Evolutionary conservation across 2,797 vertebrate genomes (phyloP).

Genomic region (Notamacropus eugenii): DNA sequence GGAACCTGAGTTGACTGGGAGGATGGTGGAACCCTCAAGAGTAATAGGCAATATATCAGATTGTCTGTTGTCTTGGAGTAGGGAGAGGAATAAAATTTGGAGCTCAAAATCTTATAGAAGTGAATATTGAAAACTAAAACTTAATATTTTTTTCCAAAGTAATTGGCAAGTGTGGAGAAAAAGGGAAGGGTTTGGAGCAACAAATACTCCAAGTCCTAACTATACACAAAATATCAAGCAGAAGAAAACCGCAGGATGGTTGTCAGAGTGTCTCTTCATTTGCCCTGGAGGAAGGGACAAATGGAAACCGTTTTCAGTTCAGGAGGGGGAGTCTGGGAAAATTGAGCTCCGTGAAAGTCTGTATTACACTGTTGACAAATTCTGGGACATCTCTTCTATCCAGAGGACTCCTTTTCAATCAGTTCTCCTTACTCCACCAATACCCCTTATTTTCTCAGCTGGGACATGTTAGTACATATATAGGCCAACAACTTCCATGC

Average conservation of each 20-base stretch:
- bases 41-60: too few species aligned
- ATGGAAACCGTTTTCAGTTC: not conserved
- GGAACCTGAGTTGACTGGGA: not conserved
- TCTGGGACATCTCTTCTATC: not conserved
- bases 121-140: too few species aligned
- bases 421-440: not conserved
- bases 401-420: not conserved
- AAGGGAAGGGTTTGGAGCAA: too few species aligned
- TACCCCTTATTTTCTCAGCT: not conserved
- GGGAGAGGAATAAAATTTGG: too few species aligned
- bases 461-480: not conserved
- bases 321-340: not conserved
- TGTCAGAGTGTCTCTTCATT: not conserved
- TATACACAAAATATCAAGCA: not conserved
- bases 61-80: too few species aligned
- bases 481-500: not conserved
- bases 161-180: too few species aligned
- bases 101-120: too few species aligned
- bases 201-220: not conserved
- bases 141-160: too few species aligned
- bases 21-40: not conserved
- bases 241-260: not conserved
- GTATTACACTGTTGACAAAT: not conserved
- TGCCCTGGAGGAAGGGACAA: not conserved
- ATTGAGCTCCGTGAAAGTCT: not conserved